Base-by-base conservation (phyloP, 2,797 vertebrate species). In the Apogon hyalosoma region DNA sequence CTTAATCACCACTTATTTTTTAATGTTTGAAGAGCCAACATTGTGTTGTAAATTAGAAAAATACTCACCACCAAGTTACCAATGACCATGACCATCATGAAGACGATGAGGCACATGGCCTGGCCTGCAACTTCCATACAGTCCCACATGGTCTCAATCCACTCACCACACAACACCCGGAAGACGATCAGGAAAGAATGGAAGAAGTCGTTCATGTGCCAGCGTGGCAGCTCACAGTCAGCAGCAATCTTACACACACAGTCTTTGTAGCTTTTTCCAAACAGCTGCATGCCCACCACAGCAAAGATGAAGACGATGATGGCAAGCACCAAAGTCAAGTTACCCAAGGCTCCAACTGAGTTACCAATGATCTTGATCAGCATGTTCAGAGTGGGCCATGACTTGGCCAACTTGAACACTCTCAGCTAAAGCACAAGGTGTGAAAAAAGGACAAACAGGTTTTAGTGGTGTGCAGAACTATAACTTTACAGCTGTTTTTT, bases 81-180 rank as follows among this genome's bases (percentile, higher is more conserved):
- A 28, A 99, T 99, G 84, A 99, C 98, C 98, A 99, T 99, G 92
- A 99, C 98, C 98, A 99, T 98, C 98, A 99, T 98, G 88, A 99
- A 99, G 89, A 99, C 98, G 24, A 96, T 95, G 87, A 99, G 95
- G 88, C 98, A 99, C 98, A 99, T 99, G 82, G 78, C 94, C 92
- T 99, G 97, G 53, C 97, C 98, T 0, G 97, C 98, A 73, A 99
- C 98, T 82, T 99, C 97, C 98, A 99, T 99, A 89, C 98, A 99
- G 92, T 99, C 98, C 98, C 98, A 99, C 98, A 99, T 99, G 86
- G 98, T 99, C 92, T 99, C 98, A 13, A 99, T 99, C 98, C 98
- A 99, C 84, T 99, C 98, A 33, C 98, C 98, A 7, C 98, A 99
- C 75, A 99, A 90, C 73, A 99, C 98, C 47, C 98, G 97, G 85